phyloP scores from a whole-genome alignment of 2,888 invertebrate genomes.

The Furcula furcula region DNA sequence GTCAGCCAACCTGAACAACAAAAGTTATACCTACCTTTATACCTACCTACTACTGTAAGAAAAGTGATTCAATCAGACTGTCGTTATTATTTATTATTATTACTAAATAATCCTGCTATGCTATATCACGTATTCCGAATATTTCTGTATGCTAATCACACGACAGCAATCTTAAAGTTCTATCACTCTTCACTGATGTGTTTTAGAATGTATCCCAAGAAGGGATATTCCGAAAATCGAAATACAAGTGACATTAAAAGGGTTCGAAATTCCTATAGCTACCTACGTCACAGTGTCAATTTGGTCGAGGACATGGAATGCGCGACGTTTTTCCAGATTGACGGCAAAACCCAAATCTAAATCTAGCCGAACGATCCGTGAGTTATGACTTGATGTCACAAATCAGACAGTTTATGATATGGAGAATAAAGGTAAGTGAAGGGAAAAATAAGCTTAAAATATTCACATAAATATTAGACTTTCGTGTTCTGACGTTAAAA shows the following conservation, averaged over 20 bases:
- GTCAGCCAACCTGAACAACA: conserved; percentile 36
- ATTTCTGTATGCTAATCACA: too few relatives aligned
- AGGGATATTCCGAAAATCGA: conserved; percentile 22
- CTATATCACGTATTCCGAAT: too few relatives aligned
- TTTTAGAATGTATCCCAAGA: conserved; percentile 7
- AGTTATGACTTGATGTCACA: conserved; percentile 38
- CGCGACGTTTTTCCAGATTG: conserved; percentile 44
- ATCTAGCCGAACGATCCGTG: conserved; percentile 35
- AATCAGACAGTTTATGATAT: conserved; percentile 32
- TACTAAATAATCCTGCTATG: too few relatives aligned
- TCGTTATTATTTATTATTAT: conserved; percentile 34
- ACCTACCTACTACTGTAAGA: conserved; percentile 40
- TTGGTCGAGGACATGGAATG: conserved; percentile 32
- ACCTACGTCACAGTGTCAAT: conserved; percentile 52
- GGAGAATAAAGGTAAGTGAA: conserved; percentile 26
- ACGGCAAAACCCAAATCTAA: conserved; percentile 43
- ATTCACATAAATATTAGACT: too few relatives aligned
- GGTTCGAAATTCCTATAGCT: conserved; percentile 40
- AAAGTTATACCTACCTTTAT: conserved; percentile 42
- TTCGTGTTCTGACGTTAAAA: too few relatives aligned
- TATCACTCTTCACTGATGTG: conserved; percentile 1
- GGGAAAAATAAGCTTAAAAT: background rate
- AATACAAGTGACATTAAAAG: conserved; percentile 43
- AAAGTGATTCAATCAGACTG: conserved; percentile 32
- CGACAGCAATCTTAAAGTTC: background rate